Conservation (phyloP, 2,113 vertebrate species). For the Rostratula benghalensis region DNA sequence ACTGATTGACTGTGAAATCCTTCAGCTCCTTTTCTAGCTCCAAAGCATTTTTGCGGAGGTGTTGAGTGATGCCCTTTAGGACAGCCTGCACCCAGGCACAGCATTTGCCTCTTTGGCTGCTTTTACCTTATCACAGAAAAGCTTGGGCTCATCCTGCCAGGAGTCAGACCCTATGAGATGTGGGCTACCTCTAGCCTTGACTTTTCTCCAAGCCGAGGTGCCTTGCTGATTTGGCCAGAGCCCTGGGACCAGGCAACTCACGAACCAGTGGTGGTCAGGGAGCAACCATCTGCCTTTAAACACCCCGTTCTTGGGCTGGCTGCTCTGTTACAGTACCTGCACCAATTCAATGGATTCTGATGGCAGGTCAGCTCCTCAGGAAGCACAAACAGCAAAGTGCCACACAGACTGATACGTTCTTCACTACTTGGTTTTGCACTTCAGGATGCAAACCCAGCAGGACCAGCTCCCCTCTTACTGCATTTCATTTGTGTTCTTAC, state of each 20-base stretch:
- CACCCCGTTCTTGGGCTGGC: neutral
- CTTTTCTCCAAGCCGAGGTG: neutral
- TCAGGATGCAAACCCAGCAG: neutral
- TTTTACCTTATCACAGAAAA: neutral
- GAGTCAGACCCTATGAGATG: neutral
- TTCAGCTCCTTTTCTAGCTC: neutral
- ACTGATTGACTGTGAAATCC: constrained; percentile 33
- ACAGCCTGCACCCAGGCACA: neutral
- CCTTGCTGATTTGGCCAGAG: neutral
- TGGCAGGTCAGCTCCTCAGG: neutral
- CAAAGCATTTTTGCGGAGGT: neutral
- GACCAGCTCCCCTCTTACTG: neutral
- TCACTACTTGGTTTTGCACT: neutral
- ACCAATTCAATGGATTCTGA: rapidly evolving
- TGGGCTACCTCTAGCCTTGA: neutral
- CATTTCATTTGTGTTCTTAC: neutral
- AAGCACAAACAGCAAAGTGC: neutral
- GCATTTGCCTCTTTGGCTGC: neutral
- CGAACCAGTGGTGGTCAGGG: neutral
- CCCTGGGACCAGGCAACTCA: rapidly evolving
- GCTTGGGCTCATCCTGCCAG: neutral
- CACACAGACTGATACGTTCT: rapidly evolving
- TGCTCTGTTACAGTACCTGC: neutral
- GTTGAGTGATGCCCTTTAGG: neutral
- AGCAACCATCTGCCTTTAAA: neutral